phyloP scores from a whole-genome alignment of 2,797 vertebrate species.

The Tenualosa thibaudeaui region DNA sequence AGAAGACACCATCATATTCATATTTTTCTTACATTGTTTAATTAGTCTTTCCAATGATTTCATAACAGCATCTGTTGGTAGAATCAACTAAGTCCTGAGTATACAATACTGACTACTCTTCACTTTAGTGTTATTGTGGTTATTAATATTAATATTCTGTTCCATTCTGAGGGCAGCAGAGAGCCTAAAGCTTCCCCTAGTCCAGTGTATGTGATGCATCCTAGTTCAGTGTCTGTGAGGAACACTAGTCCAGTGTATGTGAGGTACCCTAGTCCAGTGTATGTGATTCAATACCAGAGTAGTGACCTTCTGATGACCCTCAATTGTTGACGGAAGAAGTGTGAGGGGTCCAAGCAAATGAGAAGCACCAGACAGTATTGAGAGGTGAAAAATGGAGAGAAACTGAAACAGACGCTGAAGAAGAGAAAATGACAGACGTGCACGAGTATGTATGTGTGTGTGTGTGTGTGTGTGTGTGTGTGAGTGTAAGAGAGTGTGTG shows the following conservation, averaged over 20 bases:
- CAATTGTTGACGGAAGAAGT: neutral
- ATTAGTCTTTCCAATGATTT: too few relatives aligned
- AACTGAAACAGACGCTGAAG: neutral
- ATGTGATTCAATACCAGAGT: neutral
- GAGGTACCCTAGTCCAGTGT: neutral
- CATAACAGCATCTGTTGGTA: too few relatives aligned
- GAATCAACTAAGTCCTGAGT: neutral
- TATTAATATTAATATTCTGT: neutral
- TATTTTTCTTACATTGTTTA: too few relatives aligned
- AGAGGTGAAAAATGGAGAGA: neutral
- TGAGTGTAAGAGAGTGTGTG: too few relatives aligned
- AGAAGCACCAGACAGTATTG: neutral
- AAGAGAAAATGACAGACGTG: neutral
- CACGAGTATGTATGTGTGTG: too few relatives aligned
- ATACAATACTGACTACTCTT: neutral
- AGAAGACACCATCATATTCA: too few relatives aligned
- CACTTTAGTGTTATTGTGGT: neutral
- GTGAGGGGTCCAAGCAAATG: neutral
- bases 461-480: too few relatives aligned
- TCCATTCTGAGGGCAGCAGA: neutral
- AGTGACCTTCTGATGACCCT: neutral
- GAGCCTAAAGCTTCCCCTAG: neutral
- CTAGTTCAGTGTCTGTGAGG: too few relatives aligned
- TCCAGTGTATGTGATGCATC: neutral
- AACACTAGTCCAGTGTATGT: neutral